Evolutionary conservation across 2,113 vertebrate species (phyloP).

Genomic region (Fregetta grallaria): DNA sequence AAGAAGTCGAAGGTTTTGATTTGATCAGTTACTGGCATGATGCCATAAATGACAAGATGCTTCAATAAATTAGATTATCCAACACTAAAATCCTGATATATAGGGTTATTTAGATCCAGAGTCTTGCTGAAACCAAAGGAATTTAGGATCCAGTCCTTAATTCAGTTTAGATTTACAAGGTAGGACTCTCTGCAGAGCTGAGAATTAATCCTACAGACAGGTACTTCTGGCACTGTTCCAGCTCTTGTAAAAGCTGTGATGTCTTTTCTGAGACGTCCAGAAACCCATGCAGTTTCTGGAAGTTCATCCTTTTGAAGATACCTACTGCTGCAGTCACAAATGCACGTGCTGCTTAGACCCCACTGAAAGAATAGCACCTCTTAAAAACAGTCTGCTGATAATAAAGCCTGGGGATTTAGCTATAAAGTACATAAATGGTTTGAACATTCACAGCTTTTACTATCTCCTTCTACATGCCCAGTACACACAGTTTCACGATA

Average conservation of each 20-base stretch:
- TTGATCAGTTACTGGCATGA: neutral
- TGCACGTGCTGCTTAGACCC: neutral
- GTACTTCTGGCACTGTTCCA: neutral
- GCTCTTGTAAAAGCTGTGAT: neutral
- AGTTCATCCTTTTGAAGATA: neutral
- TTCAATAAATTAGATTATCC: neutral
- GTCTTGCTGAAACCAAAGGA: slow-evolving; percentile 27
- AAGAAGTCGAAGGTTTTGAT: slow-evolving; percentile 7
- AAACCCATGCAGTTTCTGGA: neutral
- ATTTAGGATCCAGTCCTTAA: slow-evolving; percentile 36
- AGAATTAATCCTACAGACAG: slow-evolving; percentile 9
- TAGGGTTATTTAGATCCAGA: neutral
- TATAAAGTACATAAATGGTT: neutral
- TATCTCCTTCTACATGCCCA: neutral
- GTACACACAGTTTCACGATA: neutral
- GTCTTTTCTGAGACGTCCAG: neutral
- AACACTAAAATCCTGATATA: slow-evolving; percentile 8
- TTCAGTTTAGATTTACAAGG: slow-evolving; percentile 37
- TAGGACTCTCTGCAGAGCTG: neutral
- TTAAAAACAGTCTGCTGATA: neutral
- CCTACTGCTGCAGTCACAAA: neutral
- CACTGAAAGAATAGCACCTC: neutral
- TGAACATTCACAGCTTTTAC: neutral
- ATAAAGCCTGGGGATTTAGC: neutral
- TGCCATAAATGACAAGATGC: neutral